These are phyloP conservation scores for Hydraecia micacea DNA, from an alignment of 2,888 invertebrate species.

Conservation along the genomic window DNA sequence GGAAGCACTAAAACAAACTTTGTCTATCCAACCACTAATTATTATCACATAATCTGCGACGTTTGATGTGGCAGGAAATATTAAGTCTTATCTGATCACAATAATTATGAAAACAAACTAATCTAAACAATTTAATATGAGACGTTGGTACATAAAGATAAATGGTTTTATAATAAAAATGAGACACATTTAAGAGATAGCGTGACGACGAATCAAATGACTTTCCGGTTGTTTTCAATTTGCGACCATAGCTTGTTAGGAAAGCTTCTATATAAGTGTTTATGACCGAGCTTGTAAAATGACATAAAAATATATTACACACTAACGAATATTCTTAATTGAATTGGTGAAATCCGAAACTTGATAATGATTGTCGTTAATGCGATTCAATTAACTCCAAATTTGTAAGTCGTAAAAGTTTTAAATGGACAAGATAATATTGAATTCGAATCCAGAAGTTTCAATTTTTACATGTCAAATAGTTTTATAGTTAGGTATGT, in stretches of 20 bases:
- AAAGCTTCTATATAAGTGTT: slow-evolving; percentile 76
- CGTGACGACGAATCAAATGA: slow-evolving; percentile 82
- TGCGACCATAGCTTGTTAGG: slow-evolving; percentile 82
- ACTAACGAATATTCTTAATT: slow-evolving; percentile 66
- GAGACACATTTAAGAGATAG: slow-evolving; percentile 71
- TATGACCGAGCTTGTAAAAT: slow-evolving; percentile 74
- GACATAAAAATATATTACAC: slow-evolving; percentile 68
- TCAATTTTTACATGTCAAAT: slow-evolving; percentile 55
- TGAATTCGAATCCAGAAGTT: slow-evolving; percentile 2
- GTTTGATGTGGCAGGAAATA: slow-evolving; percentile 68
- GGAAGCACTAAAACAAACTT: slow-evolving; percentile 84
- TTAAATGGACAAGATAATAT: slow-evolving; percentile 17
- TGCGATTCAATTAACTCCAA: slow-evolving; percentile 59
- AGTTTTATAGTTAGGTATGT: slow-evolving; percentile 63
- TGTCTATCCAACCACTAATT: slow-evolving; percentile 71
- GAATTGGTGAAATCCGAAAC: slow-evolving; percentile 62
- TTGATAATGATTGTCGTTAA: slow-evolving; percentile 62
- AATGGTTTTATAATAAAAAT: slow-evolving; percentile 18
- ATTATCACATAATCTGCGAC: slow-evolving; percentile 36
- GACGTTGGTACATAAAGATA: neutral
- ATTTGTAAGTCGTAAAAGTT: slow-evolving; percentile 49
- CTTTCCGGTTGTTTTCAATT: slow-evolving; percentile 84
- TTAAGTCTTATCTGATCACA: slow-evolving; percentile 67
- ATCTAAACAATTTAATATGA: slow-evolving; percentile 15
- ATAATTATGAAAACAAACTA: slow-evolving; percentile 33